Conservation (phyloP, 2,797 vertebrate genomes). For the Periophthalmus magnuspinnatus region DNA sequence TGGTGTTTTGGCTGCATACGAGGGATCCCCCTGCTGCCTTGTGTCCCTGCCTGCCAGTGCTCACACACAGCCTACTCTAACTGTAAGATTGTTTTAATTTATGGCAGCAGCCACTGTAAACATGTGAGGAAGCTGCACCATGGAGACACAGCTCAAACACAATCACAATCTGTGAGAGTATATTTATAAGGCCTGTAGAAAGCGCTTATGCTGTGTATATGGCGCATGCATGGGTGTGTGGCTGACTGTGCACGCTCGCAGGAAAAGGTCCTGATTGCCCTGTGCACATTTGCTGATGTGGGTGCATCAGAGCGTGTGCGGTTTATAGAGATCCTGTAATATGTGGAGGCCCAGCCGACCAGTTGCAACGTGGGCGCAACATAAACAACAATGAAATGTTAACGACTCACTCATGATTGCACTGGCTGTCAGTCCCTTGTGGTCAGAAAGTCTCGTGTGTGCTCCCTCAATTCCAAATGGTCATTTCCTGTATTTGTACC, state of each 20-base stretch:
- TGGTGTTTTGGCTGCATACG: conserved; percentile 7
- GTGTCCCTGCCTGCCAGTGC: conserved; percentile 46
- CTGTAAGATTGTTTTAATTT: conserved; percentile 83
- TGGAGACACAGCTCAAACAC: conserved; percentile 86
- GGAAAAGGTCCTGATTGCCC: conserved; percentile 45
- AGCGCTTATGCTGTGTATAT: conserved; percentile 37
- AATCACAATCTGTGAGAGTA: conserved; percentile 78
- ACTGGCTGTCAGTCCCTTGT: conserved; percentile 25
- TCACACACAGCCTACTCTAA: conserved; percentile 66
- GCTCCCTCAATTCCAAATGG: conserved; percentile 14
- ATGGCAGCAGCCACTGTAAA: conserved; percentile 82
- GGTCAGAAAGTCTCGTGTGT: conserved; percentile 24
- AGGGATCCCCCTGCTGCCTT: conserved; percentile 46
- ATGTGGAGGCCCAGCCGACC: conserved; percentile 29
- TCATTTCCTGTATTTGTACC: conserved; percentile 26
- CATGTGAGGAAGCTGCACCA: conserved; percentile 81
- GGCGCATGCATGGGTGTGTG: conserved; percentile 20
- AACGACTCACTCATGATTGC: conserved; percentile 49
- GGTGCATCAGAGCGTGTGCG: conserved; percentile 44
- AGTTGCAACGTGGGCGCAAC: conserved; percentile 37
- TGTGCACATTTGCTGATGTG: conserved; percentile 39
- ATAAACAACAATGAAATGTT: conserved; percentile 70
- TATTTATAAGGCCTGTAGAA: conserved; percentile 84
- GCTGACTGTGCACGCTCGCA: conserved; percentile 35
- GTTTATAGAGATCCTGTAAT: conserved; percentile 42